Evolutionary conservation across 2,113 vertebrate genomes (phyloP).

Genomic region (Hemichromis elongatus): DNA sequence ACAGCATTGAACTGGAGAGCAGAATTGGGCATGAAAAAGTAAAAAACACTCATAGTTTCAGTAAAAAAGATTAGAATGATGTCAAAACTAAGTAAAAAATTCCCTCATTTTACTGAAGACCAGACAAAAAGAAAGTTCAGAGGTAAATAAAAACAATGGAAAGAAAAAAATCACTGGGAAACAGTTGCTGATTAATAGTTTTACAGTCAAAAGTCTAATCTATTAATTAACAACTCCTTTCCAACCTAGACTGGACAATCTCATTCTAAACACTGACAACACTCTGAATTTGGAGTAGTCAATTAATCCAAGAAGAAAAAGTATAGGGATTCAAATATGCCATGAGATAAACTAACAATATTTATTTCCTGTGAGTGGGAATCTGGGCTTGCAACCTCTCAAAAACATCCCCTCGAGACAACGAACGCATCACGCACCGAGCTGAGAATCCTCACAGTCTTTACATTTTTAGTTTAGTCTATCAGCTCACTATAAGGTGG

Average conservation of each 20-base stretch:
- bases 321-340: background rate
- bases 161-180: background rate
- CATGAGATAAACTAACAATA: background rate
- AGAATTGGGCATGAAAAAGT: background rate
- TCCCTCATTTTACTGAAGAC: too few species aligned
- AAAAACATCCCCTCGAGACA: background rate
- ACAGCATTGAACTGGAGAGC: background rate
- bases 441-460: background rate
- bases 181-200: background rate
- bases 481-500: background rate
- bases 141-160: background rate
- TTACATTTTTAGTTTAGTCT: background rate
- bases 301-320: background rate
- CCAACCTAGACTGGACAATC: background rate
- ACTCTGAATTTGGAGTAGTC: background rate
- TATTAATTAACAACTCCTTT: background rate
- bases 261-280: background rate
- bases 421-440: accelerated
- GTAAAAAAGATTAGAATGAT: background rate
- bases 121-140: background rate
- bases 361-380: background rate
- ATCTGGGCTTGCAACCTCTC: background rate
- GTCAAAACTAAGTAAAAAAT: background rate
- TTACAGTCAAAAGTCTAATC: too few species aligned
- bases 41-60: background rate